Base-by-base conservation (phyloP, 1,140 invertebrate genomes). In the Chironomus tepperi region DNA sequence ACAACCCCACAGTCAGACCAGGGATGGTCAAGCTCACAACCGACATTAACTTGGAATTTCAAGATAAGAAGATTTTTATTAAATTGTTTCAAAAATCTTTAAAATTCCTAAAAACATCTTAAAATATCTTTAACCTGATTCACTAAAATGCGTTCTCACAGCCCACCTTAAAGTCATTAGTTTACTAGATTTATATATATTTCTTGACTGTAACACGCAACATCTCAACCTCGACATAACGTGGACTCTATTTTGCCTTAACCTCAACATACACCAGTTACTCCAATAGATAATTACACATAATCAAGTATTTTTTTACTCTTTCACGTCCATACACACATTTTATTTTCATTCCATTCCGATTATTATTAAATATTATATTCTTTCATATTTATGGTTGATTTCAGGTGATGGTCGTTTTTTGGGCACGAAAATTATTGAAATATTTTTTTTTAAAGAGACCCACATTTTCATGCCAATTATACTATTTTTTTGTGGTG, bases 401-500 rank as follows among this genome's bases (percentile, higher is more conserved):
- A 47, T 47, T 47, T 47, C 43, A 7, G 8, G 8, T 47, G 43
- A 15, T 57, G 12, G 47, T 57, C n/a, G 47, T n/a, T 57, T 57
- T 15, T 57, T 57, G 47, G 47, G n/a, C 47, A 57, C 12, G 47
- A 57, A 57, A 57, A 57, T 57, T 57, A 57, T 57, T 57, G 47
- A 57, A 57, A 57, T 57, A n/a, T 57, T 57, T n/a, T 57, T 57
- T n/a, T 57, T 34, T 34, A 34, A 8, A 70, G 16, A 70, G 65
- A 70, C 65, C 65, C 65, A 70, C 16, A 70, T 70, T 70, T 70
- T 70, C 65, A 70, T 70, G 65, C 65, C 65, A 70, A 70, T 70
- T 70, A 70, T 70, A 70, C 19, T 67, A 8, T 16, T 70, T 19
- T 70, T 70, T 70, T 70, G 65, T 70, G 65, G 65, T 70, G 65